These are phyloP conservation scores for Uloborus diversus DNA, from an alignment of 1,140 invertebrate species.

Conservation along the genomic window DNA sequence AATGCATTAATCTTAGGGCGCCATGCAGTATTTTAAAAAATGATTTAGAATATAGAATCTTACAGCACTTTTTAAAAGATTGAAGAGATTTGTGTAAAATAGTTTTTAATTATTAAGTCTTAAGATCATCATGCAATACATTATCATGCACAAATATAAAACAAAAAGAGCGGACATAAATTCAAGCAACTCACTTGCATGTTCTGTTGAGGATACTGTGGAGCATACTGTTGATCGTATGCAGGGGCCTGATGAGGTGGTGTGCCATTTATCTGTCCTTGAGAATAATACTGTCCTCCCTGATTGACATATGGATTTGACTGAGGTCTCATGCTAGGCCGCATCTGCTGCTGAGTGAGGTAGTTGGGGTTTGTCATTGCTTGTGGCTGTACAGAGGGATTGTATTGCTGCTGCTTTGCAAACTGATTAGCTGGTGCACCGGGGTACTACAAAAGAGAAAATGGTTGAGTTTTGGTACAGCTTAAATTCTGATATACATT, in stretches of 20 bases:
- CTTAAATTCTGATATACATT: too few species aligned
- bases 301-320: constrained; percentile 65
- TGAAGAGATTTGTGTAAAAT: too few species aligned
- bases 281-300: constrained; percentile 70
- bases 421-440: constrained; percentile 26
- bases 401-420: constrained; percentile 67
- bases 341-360: constrained; percentile 73
- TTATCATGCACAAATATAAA: too few species aligned
- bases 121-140: too few species aligned
- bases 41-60: too few species aligned
- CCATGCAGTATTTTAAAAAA: too few species aligned
- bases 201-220: constrained; percentile 58
- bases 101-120: too few species aligned
- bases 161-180: too few species aligned
- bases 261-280: constrained; percentile 62
- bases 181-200: constrained; percentile 55
- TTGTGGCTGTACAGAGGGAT: constrained; percentile 63
- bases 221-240: constrained; percentile 48
- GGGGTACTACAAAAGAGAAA: constrained; percentile 29
- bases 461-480: too few species aligned
- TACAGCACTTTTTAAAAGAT: too few species aligned
- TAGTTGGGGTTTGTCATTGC: constrained; percentile 71
- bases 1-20: too few species aligned
- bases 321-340: constrained; percentile 58
- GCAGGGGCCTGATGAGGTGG: constrained; percentile 63